These are phyloP conservation scores for Rotaria macrura DNA, from an alignment of 2,888 invertebrate genomes.

Conservation along the genomic window DNA sequence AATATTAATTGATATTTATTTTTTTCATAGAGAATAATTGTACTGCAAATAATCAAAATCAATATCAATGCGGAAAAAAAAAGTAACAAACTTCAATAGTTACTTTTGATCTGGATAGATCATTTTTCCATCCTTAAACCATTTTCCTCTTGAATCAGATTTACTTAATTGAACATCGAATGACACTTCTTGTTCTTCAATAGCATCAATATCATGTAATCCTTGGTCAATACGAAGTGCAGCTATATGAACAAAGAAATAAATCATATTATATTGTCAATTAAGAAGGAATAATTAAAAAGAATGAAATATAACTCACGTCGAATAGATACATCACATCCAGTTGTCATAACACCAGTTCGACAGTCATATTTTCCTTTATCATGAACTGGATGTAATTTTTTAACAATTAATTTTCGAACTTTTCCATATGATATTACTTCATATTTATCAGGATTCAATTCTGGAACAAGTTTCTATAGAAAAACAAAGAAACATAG, in stretches of 20 bases:
- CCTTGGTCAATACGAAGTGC: slow-evolving; percentile 23
- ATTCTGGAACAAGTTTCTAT: slow-evolving; percentile 24
- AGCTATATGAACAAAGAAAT: neutral
- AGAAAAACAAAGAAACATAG: neutral
- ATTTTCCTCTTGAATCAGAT: slow-evolving; percentile 20
- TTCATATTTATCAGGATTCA: slow-evolving; percentile 32
- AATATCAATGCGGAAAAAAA: neutral
- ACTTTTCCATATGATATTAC: slow-evolving; percentile 21
- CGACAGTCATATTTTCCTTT: slow-evolving; percentile 30
- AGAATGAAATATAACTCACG: neutral
- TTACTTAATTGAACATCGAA: slow-evolving; percentile 22
- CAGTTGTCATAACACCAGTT: slow-evolving; percentile 33
- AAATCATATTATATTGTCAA: neutral
- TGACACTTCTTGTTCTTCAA: slow-evolving; percentile 27
- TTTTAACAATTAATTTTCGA: slow-evolving; percentile 32
- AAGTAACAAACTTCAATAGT: neutral
- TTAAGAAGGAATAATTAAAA: too few species aligned
- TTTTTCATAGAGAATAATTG: slow-evolving; percentile 58
- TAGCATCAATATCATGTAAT: slow-evolving; percentile 25
- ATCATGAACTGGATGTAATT: neutral
- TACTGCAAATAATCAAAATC: neutral
- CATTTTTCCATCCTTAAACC: slow-evolving; percentile 26
- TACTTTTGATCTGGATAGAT: slow-evolving; percentile 28
- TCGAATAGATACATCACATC: slow-evolving; percentile 20
- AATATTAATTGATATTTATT: slow-evolving; percentile 82